A percentile compares a stretch with the other conserved stretches of the same genome.
Evolutionary conservation across 1,140 invertebrate species (phyloP).

Genomic region (Heliothis virescens): DNA sequence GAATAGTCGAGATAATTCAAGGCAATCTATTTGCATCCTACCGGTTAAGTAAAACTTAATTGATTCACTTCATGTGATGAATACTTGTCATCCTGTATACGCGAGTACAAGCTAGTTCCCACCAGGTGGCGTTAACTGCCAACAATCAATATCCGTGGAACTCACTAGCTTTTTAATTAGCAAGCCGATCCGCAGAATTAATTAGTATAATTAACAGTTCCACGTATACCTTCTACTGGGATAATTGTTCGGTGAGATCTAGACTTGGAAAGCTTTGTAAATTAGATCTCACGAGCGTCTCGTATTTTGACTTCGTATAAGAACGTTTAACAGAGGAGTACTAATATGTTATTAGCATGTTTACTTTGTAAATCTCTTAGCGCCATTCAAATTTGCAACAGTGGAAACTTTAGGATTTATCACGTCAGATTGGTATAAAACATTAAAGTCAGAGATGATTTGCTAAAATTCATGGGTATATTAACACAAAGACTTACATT

Average conservation of each 20-base stretch:
- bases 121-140: slow-evolving; percentile 6
- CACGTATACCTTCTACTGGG: slow-evolving; percentile 7
- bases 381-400: neutral
- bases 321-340: slow-evolving; percentile 1
- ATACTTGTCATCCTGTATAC: slow-evolving; percentile 20
- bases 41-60: slow-evolving; percentile 20
- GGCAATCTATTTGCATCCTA: slow-evolving; percentile 21
- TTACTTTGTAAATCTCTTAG: neutral
- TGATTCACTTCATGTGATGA: slow-evolving; percentile 26
- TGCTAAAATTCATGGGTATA: no score
- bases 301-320: slow-evolving; percentile 4
- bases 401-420: neutral
- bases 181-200: slow-evolving; percentile 22
- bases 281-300: slow-evolving; percentile 15
- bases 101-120: slow-evolving; percentile 23
- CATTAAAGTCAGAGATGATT: no score
- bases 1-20: slow-evolving; percentile 20
- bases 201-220: slow-evolving; percentile 28
- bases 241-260: slow-evolving; percentile 33
- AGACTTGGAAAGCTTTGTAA: slow-evolving; percentile 18
- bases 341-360: slow-evolving; percentile 22
- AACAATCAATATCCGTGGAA: slow-evolving; percentile 21
- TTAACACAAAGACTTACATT: neutral
- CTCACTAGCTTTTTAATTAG: slow-evolving; percentile 30
- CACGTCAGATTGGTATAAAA: neutral